Evolutionary conservation across 2,888 invertebrate genomes (phyloP), one percentile per base, ranked within the genome.

Genomic region (Drosophila ezoana): DNA sequence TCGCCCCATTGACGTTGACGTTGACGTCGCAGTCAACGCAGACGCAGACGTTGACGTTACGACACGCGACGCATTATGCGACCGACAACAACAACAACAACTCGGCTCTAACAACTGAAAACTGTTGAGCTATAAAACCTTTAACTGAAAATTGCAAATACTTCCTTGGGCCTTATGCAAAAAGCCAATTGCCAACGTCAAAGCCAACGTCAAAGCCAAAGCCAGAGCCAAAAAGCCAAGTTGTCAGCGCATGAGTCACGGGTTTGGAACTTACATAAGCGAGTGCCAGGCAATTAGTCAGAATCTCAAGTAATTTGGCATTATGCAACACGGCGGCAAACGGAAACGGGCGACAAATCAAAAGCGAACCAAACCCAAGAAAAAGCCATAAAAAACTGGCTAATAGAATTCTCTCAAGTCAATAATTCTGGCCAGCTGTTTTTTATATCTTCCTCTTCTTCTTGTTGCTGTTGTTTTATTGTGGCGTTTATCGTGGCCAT

Each of bases 21-120:
- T 28, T 28, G 44, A 14, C 48, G 47, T 23, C 20, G 48, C 11
- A 48, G 37, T 11, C 23, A 65, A 44, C 66, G 59, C 18, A 32
- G 56, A 28, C 38, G 44, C 11, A 16, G 51, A 45, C 56, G 71
- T 47, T 72, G 45, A 23, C 68, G 72, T 85, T 85, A 85, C 89
- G 87, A 83, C 84, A 83, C 81, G 79, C 86, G 72, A 79, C 76
- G 81, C 74, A 74, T 87, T 76, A 81, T 81, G 85, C 82, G 84
- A 84, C 64, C 51, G 41, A 41, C 52, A 48, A 41, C 58, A 45
- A n/a, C 47, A 38, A 23, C 54, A 49, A 23, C 63, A 68, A 60
- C 57, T 47, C 58, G 69, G 76, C 61, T 48, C 61, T 51, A 32
- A 44, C 57, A 77, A 68, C 45, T 64, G 51, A 57, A 79, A 63